Conservation (phyloP, 2,888 invertebrate genomes). For the Cerceris ruficornis region DNA sequence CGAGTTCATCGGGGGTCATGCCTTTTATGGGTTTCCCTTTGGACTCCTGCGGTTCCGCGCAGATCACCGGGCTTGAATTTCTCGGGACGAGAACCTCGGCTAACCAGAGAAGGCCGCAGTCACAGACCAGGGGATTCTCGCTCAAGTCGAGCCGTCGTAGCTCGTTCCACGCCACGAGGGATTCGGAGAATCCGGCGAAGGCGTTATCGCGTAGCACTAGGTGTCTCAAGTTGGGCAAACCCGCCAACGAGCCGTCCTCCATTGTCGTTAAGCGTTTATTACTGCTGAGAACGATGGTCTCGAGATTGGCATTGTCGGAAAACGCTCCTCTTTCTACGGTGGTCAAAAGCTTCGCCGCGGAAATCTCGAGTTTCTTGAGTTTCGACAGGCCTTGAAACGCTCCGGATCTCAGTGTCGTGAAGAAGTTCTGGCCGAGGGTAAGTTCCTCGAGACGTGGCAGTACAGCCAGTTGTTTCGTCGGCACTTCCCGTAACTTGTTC, state of each 20-base stretch:
- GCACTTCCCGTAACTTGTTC: conserved; percentile 89
- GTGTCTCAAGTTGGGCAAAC: conserved; percentile 90
- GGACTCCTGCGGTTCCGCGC: conserved; percentile 88
- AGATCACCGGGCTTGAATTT: conserved; percentile 88
- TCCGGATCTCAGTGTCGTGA: conserved; percentile 86
- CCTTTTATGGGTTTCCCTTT: conserved; percentile 85
- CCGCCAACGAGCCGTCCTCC: conserved; percentile 90
- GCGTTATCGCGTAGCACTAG: conserved; percentile 91
- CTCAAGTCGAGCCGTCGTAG: conserved; percentile 89
- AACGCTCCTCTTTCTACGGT: conserved; percentile 90
- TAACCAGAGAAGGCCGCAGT: conserved; percentile 91
- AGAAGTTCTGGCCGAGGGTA: conserved; percentile 92
- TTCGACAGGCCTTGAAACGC: conserved; percentile 91
- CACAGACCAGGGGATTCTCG: conserved; percentile 92
- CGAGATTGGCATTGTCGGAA: conserved; percentile 90
- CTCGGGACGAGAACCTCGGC: conserved; percentile 87
- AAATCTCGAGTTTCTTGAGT: conserved; percentile 89
- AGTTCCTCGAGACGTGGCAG: conserved; percentile 90
- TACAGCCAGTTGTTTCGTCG: conserved; percentile 88
- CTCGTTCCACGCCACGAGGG: conserved; percentile 90
- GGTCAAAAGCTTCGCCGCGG: conserved; percentile 89
- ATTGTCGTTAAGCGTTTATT: conserved; percentile 89
- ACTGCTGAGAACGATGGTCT: conserved; percentile 88
- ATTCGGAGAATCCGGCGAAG: conserved; percentile 89
- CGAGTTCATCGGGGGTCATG: conserved; percentile 89